Evolutionary conservation across 2,113 vertebrate genomes (phyloP).

Genomic region (Alligator sinensis): DNA sequence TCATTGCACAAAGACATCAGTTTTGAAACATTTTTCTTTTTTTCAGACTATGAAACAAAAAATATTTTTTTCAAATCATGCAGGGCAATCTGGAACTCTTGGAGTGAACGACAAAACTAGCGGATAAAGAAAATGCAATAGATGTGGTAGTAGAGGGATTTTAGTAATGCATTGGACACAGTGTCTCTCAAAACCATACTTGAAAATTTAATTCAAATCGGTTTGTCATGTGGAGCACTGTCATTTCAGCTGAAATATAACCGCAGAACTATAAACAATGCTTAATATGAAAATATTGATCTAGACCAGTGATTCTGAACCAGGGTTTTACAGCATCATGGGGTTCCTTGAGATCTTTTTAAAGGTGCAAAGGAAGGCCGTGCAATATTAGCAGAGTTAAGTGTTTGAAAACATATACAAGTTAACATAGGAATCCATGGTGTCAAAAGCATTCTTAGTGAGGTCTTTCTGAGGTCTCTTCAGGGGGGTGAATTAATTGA

Average conservation of each 20-base stretch:
- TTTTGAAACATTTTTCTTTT: slow-evolving; percentile 9
- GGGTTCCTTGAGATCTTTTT: too few relatives aligned
- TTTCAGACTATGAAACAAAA: background rate
- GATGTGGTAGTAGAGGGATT: background rate
- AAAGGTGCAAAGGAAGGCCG: too few relatives aligned
- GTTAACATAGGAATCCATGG: too few relatives aligned
- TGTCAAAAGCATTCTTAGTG: too few relatives aligned
- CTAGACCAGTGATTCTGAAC: background rate
- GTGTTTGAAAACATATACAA: too few relatives aligned
- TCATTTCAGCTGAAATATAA: slow-evolving; percentile 41
- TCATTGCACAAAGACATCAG: background rate
- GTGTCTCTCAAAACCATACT: slow-evolving; percentile 42
- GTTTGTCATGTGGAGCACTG: slow-evolving; percentile 23
- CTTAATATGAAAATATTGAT: slow-evolving; percentile 51
- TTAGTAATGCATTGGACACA: slow-evolving; percentile 8
- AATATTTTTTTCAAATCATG: background rate
- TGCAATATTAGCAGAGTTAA: too few relatives aligned
- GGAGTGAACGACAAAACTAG: background rate
- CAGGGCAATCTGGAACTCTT: slow-evolving; percentile 21
- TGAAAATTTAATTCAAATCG: slow-evolving; percentile 54
- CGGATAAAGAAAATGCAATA: slow-evolving; percentile 11
- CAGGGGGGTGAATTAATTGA: too few relatives aligned
- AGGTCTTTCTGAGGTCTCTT: too few relatives aligned
- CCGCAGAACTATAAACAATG: slow-evolving; percentile 23
- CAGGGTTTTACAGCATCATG: too few relatives aligned